A percentile compares a stretch with the other conserved stretches of the same genome.
phyloP scores from a whole-genome alignment of 35 echinoderm and acorn worm genomes.

The Hemicentrotus pulcherrimus region DNA sequence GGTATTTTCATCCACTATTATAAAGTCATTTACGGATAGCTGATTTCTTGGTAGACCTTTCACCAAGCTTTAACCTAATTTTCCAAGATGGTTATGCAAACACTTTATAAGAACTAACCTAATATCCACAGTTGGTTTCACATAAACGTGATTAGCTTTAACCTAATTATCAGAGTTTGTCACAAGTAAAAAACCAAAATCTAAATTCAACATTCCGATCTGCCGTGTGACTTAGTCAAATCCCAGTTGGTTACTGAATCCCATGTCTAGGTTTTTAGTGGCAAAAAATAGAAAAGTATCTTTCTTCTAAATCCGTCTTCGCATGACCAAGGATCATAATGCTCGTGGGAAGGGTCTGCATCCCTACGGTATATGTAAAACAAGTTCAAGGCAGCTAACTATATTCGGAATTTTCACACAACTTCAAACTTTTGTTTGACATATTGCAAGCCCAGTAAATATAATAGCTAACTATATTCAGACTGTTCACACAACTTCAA shows the following conservation, averaged over 20 bases:
- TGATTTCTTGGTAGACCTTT: background rate
- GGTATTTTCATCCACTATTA: background rate
- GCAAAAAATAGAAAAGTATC: constrained; percentile 1
- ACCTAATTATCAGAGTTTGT: background rate
- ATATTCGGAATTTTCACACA: background rate
- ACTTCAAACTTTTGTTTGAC: background rate
- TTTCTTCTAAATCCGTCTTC: background rate
- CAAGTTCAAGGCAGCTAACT: background rate
- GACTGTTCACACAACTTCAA: background rate
- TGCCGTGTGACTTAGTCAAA: background rate
- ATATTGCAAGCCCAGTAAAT: background rate
- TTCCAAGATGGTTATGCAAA: background rate
- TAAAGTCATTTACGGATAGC: background rate
- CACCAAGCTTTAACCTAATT: background rate
- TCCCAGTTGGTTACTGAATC: background rate
- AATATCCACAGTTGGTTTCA: background rate
- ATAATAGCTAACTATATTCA: background rate
- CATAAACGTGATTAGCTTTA: background rate
- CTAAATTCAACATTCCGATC: background rate
- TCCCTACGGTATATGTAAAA: background rate
- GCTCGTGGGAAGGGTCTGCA: background rate
- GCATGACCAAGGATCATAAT: background rate
- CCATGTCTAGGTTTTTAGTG: background rate
- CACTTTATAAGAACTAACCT: background rate
- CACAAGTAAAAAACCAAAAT: background rate